Base-by-base conservation (phyloP, 2,113 vertebrate genomes). In the Paedocypris sp. region DNA sequence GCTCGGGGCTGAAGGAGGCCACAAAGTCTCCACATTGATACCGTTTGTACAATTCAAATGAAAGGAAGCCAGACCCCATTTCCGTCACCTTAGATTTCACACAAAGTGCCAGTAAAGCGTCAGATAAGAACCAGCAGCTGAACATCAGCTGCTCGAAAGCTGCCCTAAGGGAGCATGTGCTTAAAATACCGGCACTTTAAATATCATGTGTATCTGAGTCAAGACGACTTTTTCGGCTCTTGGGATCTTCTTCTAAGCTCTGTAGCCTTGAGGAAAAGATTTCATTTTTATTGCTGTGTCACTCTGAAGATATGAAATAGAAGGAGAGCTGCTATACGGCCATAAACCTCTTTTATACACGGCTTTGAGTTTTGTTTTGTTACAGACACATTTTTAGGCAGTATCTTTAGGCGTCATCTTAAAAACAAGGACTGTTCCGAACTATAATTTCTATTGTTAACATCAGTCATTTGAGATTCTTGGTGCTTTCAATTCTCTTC, bases 101-200 rank as follows among this genome's bases (percentile, higher is more conserved):
- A 62, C 45, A 52, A 67, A 61, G 61, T 57, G 67, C 63, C 56
- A 16, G 77, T 47, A 43, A 72, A 52, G 74, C 57, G 11, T 26
- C 19, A 9, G n/a, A 49, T 49, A 35, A 3, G 19, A 78, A 68
- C 69, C 2, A 48, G 36, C 32, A 45, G 4, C 60, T 52, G 60
- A 75, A 76, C 70, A 51, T 76, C 71, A 69, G 62, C 72, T 45
- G 9, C 64, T 69, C 69, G 67, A n/a, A n/a, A 74, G 58, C 42
- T 73, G 68, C 74, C 72, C n/a, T 62, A 71, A 66, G 73, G 68
- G 64, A 56, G 23, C 66, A 25, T 16, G 33, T 54, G 72, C 71
- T 75, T 11, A 74, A 79, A 82, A 81, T 84, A 81, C 66, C 75
- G 76, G 82, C 58, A 62, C 77, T 76, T 73, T 67, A 70, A 60